Base-by-base conservation (phyloP, 1,140 invertebrate species). In the Drosophila arizonae region DNA sequence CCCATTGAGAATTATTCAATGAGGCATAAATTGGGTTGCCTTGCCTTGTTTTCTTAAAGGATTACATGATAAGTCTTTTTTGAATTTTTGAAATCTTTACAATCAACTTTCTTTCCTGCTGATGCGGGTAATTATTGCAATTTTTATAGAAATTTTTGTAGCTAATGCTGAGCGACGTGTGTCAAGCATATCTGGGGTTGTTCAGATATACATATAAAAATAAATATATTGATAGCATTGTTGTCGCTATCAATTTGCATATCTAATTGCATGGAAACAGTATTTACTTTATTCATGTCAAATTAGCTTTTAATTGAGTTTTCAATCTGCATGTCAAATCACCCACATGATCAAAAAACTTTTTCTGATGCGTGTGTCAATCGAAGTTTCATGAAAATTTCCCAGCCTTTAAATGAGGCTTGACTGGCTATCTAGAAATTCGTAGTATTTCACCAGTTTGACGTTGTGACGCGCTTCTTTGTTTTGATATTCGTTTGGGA, bases 301-400 rank as follows among this genome's bases (percentile, higher is more conserved):
- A 82, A 79, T 86, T 82, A 36, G 79, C 77, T 77, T 87, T 82
- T 73, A 81, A 87, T 82, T 79, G 70, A 87, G 82, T 88, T 74
- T 79, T 87, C 72, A 82, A 88, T 87, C 79, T 87, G 82, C 82
- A 87, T 87, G 72, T 73, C 54, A 79, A 87, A 87, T 87, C 54
- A 87, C 82, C 82, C 82, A 87, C 82, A 87, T 86, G 63, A 63
- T 62, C 48, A 4, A 6, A 46, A 26, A 45, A 17, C 17, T 17
- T 0, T 36, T 3, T 65, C 61, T 43, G 64, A 72, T 55, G 43
- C 71, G 71, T 68, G 64, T 76, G 79, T 73, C 81, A 86, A 76
- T 68, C 64, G 46, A 45, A 15, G 39, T 57, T 76, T 64, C 46
- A 46, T 62, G 57, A 80, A 71, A 52, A 70, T 50, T 57, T 17